phyloP scores from a whole-genome alignment of 35 echinoderm and acorn worm species.

The Ophioderma brevispina region DNA sequence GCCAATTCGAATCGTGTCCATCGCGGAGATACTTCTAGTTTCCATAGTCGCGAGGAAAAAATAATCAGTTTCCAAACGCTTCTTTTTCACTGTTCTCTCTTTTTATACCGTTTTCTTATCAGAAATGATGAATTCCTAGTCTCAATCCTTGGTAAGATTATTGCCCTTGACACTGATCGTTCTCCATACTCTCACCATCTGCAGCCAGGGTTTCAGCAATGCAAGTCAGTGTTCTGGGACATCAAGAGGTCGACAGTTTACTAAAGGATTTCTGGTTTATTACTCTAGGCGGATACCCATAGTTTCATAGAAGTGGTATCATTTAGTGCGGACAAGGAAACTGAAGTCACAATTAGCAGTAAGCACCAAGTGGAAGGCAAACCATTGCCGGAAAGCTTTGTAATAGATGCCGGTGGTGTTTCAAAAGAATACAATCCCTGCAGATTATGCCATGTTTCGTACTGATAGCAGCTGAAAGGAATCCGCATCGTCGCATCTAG shows the following conservation, averaged over 20 bases:
- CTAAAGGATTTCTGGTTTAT: slow-evolving; percentile 32
- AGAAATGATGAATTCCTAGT: too few species aligned
- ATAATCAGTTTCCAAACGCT: too few species aligned
- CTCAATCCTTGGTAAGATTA: too few species aligned
- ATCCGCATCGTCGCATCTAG: slow-evolving; percentile 41
- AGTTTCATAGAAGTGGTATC: slow-evolving; percentile 55
- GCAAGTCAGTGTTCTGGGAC: slow-evolving; percentile 32
- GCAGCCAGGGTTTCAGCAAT: neutral
- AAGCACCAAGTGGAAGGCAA: slow-evolving; percentile 14
- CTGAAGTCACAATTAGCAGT: slow-evolving; percentile 64
- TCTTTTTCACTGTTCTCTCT: too few species aligned
- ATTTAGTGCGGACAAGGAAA: slow-evolving; percentile 60
- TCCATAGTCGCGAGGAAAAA: too few species aligned
- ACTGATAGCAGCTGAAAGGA: slow-evolving; percentile 44
- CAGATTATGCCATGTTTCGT: slow-evolving; percentile 11
- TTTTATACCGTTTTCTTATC: too few species aligned
- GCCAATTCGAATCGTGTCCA: too few species aligned
- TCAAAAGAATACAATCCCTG: neutral
- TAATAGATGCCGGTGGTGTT: slow-evolving; percentile 32
- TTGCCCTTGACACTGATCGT: too few species aligned
- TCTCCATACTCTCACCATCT: too few species aligned
- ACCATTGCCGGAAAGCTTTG: slow-evolving; percentile 35
- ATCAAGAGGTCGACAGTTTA: slow-evolving; percentile 53
- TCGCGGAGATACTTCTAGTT: too few species aligned
- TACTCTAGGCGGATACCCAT: neutral